Percentiles rank a stretch among this genome's conserved stretches.
These are phyloP conservation scores for Platorchestia sp. DNA, from an alignment of 1,140 invertebrate species.

Conservation along the genomic window DNA sequence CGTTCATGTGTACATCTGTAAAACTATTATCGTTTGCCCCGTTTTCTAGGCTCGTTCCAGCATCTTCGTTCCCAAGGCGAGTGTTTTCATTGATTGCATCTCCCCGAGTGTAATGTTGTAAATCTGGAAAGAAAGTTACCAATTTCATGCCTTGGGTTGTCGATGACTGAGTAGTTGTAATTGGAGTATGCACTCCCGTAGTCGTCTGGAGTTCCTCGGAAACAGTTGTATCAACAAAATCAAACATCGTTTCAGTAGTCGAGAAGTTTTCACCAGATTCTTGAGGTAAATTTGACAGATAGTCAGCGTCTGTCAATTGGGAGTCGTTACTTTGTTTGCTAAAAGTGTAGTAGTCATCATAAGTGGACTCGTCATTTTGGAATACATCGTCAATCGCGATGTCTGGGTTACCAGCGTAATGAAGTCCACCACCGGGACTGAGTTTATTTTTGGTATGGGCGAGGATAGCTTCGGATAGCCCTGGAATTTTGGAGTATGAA, in stretches of 20 bases:
- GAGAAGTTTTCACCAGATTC: neutral
- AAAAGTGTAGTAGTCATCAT: neutral
- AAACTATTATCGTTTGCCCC: neutral
- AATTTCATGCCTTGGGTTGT: slow-evolving; percentile 9
- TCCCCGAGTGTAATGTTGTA: neutral
- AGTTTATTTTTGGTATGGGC: neutral
- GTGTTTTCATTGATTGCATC: neutral
- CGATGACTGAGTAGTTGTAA: neutral
- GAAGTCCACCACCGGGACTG: neutral
- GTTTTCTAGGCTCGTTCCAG: neutral
- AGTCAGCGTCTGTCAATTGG: neutral
- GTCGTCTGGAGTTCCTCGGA: neutral
- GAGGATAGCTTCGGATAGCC: neutral
- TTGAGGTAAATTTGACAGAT: neutral
- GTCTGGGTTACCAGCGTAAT: slow-evolving; percentile 29
- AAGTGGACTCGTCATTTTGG: neutral
- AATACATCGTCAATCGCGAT: neutral
- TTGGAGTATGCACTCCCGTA: neutral
- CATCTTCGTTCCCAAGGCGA: neutral
- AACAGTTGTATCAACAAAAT: neutral
- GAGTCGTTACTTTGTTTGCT: neutral
- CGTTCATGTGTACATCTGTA: neutral
- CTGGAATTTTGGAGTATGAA: slow-evolving; percentile 16
- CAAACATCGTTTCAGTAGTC: neutral
- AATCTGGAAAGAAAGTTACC: slow-evolving; percentile 32